A percentile compares a stretch with the other conserved stretches of the same genome.
Conservation (phyloP, 1,140 invertebrate species). For the Drosophila seguyi region DNA sequence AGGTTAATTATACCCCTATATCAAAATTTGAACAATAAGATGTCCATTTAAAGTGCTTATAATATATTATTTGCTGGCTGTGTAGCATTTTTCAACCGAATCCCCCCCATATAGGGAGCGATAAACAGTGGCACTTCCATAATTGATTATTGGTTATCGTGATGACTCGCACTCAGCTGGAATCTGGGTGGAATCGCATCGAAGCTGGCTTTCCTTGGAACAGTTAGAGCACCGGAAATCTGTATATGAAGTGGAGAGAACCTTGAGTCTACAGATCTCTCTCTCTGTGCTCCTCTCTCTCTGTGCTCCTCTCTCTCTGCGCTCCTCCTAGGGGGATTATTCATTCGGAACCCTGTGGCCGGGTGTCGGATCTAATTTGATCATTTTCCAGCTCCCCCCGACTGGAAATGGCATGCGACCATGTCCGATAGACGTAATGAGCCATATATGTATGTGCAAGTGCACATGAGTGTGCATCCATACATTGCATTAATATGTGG, state of each 20-base stretch:
- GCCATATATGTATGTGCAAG: conserved; percentile 24
- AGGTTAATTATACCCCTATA: background rate
- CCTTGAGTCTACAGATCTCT: background rate
- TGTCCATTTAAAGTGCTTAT: background rate
- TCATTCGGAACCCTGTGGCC: conserved; percentile 12
- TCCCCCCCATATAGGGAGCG: conserved; percentile 16
- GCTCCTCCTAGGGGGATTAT: conserved; percentile 1
- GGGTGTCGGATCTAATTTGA: conserved; percentile 17
- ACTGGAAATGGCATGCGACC: conserved; percentile 45
- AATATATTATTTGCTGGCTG: conserved; percentile 3
- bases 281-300: background rate
- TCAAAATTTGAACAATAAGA: background rate
- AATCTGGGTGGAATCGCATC: conserved; percentile 1
- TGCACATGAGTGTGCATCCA: conserved; percentile 8
- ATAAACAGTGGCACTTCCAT: conserved; percentile 29
- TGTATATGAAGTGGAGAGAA: background rate
- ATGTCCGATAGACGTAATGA: conserved; percentile 44
- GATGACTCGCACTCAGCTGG: background rate
- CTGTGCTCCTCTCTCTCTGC: background rate
- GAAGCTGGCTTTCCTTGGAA: conserved; percentile 5
- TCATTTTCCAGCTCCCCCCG: conserved; percentile 3
- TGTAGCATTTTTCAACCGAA: background rate
- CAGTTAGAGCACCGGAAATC: conserved; percentile 5
- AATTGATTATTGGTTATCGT: conserved; percentile 22
- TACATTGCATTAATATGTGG: conserved; percentile 8